These are phyloP conservation scores for Stomorhina lunata DNA, from an alignment of 2,888 invertebrate genomes.

Conservation along the genomic window DNA sequence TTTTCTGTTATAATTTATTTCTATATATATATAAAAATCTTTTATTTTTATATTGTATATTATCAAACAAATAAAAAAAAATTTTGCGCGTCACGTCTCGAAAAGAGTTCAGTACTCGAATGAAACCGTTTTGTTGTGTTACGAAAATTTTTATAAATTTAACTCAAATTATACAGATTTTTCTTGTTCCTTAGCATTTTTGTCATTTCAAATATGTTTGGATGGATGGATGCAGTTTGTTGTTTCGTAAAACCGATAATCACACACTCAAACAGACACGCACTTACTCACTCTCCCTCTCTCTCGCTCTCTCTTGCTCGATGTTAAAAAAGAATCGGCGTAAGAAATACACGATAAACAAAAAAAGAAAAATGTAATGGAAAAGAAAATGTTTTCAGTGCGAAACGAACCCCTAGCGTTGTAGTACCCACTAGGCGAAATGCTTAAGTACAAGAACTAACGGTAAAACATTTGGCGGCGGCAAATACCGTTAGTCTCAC, in stretches of 20 bases:
- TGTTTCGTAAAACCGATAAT: conserved; percentile 11
- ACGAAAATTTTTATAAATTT: conserved; percentile 66
- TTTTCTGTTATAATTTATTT: conserved; percentile 27
- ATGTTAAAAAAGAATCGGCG: background rate
- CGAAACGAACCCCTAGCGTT: conserved; percentile 25
- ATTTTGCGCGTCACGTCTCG: conserved; percentile 65
- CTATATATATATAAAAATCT: conserved; percentile 3
- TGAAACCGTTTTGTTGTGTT: conserved; percentile 64
- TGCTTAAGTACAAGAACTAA: conserved; percentile 40
- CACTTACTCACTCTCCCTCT: background rate
- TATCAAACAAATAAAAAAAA: conserved; percentile 48
- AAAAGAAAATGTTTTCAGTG: background rate
- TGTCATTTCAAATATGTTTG: background rate
- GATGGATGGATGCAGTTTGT: conserved; percentile 57
- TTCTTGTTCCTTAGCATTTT: conserved; percentile 45
- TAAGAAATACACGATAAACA: background rate
- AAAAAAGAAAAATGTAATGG: background rate
- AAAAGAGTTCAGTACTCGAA: conserved; percentile 66
- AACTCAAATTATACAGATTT: conserved; percentile 60
- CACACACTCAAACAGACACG: background rate
- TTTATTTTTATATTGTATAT: conserved; percentile 34
- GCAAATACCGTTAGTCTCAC: conserved; percentile 37
- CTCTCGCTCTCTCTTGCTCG: background rate
- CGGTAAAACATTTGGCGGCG: conserved; percentile 49
- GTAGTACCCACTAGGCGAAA: conserved; percentile 33